These are phyloP conservation scores for Popillia japonica DNA, from an alignment of 1,140 invertebrate species.

Conservation along the genomic window DNA sequence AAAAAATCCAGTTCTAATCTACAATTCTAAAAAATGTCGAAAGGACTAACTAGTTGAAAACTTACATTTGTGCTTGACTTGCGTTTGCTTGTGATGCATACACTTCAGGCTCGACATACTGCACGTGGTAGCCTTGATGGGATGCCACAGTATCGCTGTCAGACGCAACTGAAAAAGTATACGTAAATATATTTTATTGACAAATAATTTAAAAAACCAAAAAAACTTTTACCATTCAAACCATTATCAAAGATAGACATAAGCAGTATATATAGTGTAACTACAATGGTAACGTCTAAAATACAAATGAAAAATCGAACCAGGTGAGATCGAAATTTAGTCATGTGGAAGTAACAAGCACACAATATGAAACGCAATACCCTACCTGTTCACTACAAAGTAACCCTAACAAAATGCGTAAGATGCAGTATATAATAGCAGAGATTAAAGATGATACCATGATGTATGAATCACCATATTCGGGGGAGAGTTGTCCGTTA, in stretches of 20 bases:
- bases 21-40: background rate
- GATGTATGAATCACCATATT: conserved; percentile 24
- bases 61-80: conserved; percentile 73
- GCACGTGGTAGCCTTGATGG: conserved; percentile 70
- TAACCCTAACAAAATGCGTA: conserved; percentile 39
- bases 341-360: conserved; percentile 45
- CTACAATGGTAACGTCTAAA: conserved; percentile 18
- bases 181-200: conserved; percentile 34
- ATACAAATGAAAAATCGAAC: conserved; percentile 8
- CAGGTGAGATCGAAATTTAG: conserved; percentile 33
- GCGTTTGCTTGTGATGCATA: conserved; percentile 62
- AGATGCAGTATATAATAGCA: conserved; percentile 35
- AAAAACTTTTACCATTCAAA: conserved; percentile 38
- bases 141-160: conserved; percentile 62
- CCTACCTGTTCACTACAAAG: conserved; percentile 41
- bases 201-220: conserved; percentile 6
- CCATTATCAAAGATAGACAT: conserved; percentile 26
- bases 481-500: background rate
- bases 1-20: too few relatives aligned
- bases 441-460: conserved; percentile 32
- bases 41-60: conserved; percentile 44
- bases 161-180: conserved; percentile 59
- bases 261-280: background rate
- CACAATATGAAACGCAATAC: conserved; percentile 40
- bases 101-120: conserved; percentile 73